These are phyloP conservation scores for Porites cylindrica DNA, from an alignment of 92 coral and sea anemone species.

Conservation along the genomic window DNA sequence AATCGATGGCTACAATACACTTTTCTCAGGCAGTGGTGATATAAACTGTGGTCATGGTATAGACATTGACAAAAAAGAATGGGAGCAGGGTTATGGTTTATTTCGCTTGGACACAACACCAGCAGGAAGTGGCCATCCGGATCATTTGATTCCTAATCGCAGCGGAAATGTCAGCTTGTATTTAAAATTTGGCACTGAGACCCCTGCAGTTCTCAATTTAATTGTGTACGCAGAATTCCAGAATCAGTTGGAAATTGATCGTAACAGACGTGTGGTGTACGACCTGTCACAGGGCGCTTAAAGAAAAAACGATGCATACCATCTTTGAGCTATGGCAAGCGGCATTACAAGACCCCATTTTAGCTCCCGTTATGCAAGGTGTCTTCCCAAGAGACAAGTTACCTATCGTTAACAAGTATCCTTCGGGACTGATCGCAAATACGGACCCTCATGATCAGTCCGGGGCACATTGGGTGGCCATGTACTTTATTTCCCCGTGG, in stretches of 20 bases:
- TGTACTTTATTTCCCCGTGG: slow-evolving; percentile 1
- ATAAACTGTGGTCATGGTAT: slow-evolving; percentile 35
- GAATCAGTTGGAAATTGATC: too few species aligned
- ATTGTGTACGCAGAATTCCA: too few species aligned
- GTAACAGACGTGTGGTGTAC: too few species aligned
- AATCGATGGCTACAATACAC: slow-evolving; percentile 21
- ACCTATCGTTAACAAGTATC: not conserved
- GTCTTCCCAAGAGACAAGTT: slow-evolving; percentile 24
- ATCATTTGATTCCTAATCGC: slow-evolving; percentile 11
- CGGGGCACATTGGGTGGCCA: slow-evolving; percentile 59
- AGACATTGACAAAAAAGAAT: slow-evolving; percentile 47
- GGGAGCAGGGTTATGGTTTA: slow-evolving; percentile 38
- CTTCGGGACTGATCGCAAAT: slow-evolving; percentile 33
- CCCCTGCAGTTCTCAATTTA: too few species aligned
- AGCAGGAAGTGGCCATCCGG: slow-evolving; percentile 24
- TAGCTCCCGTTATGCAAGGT: not conserved
- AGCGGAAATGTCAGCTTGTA: slow-evolving; percentile 32
- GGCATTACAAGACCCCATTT: slow-evolving; percentile 2
- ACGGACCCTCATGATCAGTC: slow-evolving; percentile 36
- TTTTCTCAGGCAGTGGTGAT: not conserved
- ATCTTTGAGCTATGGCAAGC: not conserved
- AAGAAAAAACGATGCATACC: too few species aligned
- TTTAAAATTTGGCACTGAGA: not conserved
- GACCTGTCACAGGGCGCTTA: too few species aligned
- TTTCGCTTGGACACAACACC: slow-evolving; percentile 39